Evolutionary conservation across 2,113 vertebrate genomes (phyloP), one percentile per base, ranked within the genome.

Genomic region (Hydrochoerus hydrochaeris): DNA sequence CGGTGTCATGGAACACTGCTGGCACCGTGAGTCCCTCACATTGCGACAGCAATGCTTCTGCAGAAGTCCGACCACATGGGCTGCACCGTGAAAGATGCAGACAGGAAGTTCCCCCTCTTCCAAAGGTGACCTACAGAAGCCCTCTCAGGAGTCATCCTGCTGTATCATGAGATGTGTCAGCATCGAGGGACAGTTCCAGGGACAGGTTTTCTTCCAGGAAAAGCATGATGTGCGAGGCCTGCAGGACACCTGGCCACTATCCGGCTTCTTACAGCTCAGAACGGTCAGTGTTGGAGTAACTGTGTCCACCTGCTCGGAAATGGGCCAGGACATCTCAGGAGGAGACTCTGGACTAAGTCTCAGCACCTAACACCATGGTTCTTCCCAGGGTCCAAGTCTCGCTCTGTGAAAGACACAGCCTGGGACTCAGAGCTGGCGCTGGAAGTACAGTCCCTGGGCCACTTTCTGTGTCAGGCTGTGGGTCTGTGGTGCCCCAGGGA

Each of bases 171-270:
- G 9, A 62, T 1, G 11, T 0, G 4, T 13, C 44, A 11, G n/a
- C 1, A 0, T 69, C 98, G 96, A 96, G 97, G 49, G 89, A 95
- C 97, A 98, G 98, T 86, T 97, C 98, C 94, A 96, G 95, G 98
- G 98, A 98, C 94, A 98, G 98, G 98, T 98, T 99, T 99, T 98
- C 98, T 99, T 99, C 98, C 98, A 97, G 96, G 96, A 87, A 65
- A 97, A 98, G 98, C 98, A 98, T 97, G 96, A 96, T 98, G 91
- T 92, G 85, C 84, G 95, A 97, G 97, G 87, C 92, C 85, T 95
- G 97, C 98, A 98, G 98, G 98, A 96, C 16, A 96, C 94, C 90
- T n/a, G 96, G 97, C 95, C 95, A 86, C 94, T 63, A 49, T 95
- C 96, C 95, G 97, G 90, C 97, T 98, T 97, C 98, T 98, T 98